Evolutionary conservation across 2,888 invertebrate genomes (phyloP).

Genomic region (Heliconius aoede): DNA sequence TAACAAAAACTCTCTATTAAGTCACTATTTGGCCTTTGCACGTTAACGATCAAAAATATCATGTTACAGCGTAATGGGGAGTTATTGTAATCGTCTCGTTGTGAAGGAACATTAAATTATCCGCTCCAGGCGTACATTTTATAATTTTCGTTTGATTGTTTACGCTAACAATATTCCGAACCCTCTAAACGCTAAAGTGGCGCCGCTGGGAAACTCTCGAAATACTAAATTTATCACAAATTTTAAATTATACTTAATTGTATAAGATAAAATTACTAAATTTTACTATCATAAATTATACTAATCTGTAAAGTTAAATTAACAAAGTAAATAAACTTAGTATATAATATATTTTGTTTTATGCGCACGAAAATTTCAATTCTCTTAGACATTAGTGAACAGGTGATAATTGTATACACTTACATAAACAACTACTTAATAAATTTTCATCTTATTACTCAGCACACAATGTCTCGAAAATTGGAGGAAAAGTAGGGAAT

Average conservation of each 20-base stretch:
- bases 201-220: background rate
- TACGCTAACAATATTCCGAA: slow-evolving; percentile 41
- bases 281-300: background rate
- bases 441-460: too few relatives aligned
- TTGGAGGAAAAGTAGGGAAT: too few relatives aligned
- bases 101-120: slow-evolving; percentile 47
- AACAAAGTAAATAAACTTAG: too few relatives aligned
- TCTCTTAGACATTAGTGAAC: too few relatives aligned
- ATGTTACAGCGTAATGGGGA: slow-evolving; percentile 39
- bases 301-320: too few relatives aligned
- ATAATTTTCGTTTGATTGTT: slow-evolving; percentile 47
- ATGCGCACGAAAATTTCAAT: too few relatives aligned
- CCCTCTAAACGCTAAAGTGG: slow-evolving; percentile 23
- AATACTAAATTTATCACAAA: slow-evolving; percentile 1
- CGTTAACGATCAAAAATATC: slow-evolving; percentile 43
- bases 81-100: slow-evolving; percentile 41
- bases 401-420: too few relatives aligned
- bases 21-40: slow-evolving; percentile 39
- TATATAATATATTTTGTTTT: too few relatives aligned
- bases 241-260: background rate
- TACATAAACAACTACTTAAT: too few relatives aligned
- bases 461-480: too few relatives aligned
- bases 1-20: slow-evolving; percentile 22
- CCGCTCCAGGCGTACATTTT: slow-evolving; percentile 43
- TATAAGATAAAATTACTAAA: background rate